Base-by-base conservation (phyloP, 2,797 vertebrate genomes). In the Silurus aristotelis region DNA sequence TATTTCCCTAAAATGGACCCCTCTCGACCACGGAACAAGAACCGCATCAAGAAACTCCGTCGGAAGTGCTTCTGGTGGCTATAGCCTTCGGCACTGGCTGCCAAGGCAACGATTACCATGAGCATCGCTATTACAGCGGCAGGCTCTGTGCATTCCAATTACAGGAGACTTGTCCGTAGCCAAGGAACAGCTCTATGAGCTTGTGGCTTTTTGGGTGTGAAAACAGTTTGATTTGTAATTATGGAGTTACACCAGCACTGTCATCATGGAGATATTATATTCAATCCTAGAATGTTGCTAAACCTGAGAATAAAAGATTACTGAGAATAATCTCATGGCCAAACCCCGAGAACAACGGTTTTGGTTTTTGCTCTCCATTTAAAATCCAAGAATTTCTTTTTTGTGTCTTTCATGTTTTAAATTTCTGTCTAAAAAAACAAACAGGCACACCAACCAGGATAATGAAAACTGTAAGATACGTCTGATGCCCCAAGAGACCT, bases 21-120 rank as follows among this genome's bases (percentile, higher is more conserved):
- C 22, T 85, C 83, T 64, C 92, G 92, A 3, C 90, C 92, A 68
- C 93, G 91, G 84, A 90, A 93, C 88, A 96, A 95, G 88, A 93
- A 95, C 83, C 97, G 97, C 72, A 92, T 96, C 86, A 99, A 98
- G 92, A 99, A 98, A 90, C 94, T 97, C 82, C 95, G 97, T 87
- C 98, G 96, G 91, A 99, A 98, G 93, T 99, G 98, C 88, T 99
- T 99, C 94, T 99, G 98, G 98, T 99, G 98, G 97, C 97, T 99
- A 87, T 99, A 95, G 96, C 73, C 71, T 87, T 66, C 66, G 46
- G 48, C 38, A 60, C 19, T 25, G 12, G 84, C 84, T 67, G 76
- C 7, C 0, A 55, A 52, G 43, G 60, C 70, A 55, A 80, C 70
- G 52, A 78, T 31, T 83, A 79, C 77, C 9, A 31, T 55, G 68